Percentiles rank a stretch among this genome's conserved stretches.
Evolutionary conservation across 2,113 vertebrate genomes (phyloP).

Genomic region (Thamnophis sirtalis): DNA sequence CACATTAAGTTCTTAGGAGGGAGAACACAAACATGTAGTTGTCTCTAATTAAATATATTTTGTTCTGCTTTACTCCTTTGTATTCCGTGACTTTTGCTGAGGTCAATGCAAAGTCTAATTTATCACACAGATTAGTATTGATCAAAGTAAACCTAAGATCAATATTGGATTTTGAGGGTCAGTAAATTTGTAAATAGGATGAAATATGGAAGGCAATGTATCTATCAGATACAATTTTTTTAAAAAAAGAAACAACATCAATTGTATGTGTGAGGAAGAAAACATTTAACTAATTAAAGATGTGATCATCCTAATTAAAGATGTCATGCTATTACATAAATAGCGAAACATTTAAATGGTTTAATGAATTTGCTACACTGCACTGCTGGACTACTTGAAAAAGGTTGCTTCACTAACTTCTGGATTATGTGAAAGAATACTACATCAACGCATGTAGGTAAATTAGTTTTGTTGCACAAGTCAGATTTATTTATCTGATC

Average conservation of each 20-base stretch:
- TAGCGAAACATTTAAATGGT: background rate
- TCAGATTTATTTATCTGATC: background rate
- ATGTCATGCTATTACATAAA: background rate
- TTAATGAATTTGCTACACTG: background rate
- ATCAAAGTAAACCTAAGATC: conserved; percentile 57
- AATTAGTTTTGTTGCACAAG: background rate
- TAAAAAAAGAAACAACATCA: conserved; percentile 19
- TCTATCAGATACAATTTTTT: conserved; percentile 18
- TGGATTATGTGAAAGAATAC: background rate
- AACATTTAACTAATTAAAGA: background rate
- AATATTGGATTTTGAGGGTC: conserved; percentile 61
- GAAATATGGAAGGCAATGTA: conserved; percentile 31
- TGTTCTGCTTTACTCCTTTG: conserved; percentile 53
- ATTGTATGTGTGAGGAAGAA: background rate
- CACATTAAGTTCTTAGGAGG: conserved; percentile 15
- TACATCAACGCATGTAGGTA: background rate
- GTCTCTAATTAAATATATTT: conserved; percentile 52
- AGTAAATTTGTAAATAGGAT: conserved; percentile 59
- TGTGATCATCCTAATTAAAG: background rate
- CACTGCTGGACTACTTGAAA: background rate
- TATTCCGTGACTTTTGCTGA: conserved; percentile 54
- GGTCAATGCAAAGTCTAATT: conserved; percentile 59
- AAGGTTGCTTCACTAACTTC: background rate
- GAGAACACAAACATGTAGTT: conserved; percentile 31
- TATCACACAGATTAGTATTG: conserved; percentile 63